phyloP scores from a whole-genome alignment of 2,888 invertebrate species.

The Dryocosmus kuriphilus region DNA sequence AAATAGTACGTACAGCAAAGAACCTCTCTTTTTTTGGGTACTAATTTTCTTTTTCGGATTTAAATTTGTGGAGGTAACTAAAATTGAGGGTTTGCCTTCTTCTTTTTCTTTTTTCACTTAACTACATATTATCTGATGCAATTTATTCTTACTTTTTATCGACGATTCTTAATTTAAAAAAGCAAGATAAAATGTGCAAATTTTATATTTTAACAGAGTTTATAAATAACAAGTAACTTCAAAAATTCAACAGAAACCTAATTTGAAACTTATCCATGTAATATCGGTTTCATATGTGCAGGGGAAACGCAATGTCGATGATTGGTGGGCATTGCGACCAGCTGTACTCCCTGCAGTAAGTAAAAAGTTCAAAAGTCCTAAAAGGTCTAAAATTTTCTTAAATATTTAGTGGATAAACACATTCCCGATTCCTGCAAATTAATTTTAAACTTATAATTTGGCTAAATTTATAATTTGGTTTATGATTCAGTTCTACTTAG shows the following conservation, averaged over 20 bases:
- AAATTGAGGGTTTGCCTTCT: too few relatives aligned
- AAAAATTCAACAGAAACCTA: conserved; percentile 4
- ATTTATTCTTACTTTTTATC: neutral
- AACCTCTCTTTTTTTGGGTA: neutral
- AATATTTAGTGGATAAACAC: conserved; percentile 10
- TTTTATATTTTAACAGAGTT: neutral
- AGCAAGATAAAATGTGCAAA: neutral
- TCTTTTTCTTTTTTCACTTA: neutral
- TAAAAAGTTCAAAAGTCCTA: conserved; percentile 59
- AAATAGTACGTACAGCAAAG: neutral
- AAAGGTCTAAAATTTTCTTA: neutral
- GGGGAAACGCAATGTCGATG: conserved; percentile 78
- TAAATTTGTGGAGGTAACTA: conserved; percentile 34
- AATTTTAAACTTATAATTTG: neutral
- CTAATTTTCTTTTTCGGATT: conserved; percentile 3
- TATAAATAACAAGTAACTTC: neutral
- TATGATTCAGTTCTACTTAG: neutral
- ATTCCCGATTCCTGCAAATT: neutral
- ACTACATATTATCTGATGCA: neutral
- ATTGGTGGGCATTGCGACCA: conserved; percentile 77
- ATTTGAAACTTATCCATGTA: conserved; percentile 58
- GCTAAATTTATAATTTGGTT: too few relatives aligned
- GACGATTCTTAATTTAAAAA: neutral
- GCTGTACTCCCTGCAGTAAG: conserved; percentile 78
- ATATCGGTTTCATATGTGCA: conserved; percentile 76